Base-by-base conservation (phyloP, 2,888 invertebrate genomes). In the Listrodromus nycthemerus region DNA sequence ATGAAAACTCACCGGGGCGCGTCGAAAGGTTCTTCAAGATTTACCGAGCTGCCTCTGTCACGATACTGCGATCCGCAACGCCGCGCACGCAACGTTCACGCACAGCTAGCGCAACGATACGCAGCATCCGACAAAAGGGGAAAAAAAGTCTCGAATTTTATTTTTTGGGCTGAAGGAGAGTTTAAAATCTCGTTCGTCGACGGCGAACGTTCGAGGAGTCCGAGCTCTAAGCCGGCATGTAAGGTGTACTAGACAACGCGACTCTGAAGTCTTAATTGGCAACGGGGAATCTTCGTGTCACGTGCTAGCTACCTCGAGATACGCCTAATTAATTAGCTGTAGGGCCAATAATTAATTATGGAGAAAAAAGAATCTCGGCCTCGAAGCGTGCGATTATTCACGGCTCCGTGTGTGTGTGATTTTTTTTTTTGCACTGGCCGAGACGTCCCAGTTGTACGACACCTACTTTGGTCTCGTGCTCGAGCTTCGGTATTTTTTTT, bases 251-350 rank as follows among this genome's bases (percentile, higher is more conserved):
- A 80, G 75, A 71, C 70, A 70, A 37, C 75, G 63, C 19, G 88
- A 89, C 87, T 84, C 90, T 89, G 89, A 90, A 84, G 86, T 91
- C 92, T 92, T 91, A 92, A 92, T 92, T 92, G 92, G 90, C 89
- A 82, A 71, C 74, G 85, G 67, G 58, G 48, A 74, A 37, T 63
- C 61, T 69, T 77, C 65, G 58, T 74, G 80, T 74, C 77, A 81
- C 78, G 37, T 21, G 45, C 63, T 21, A n/a, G 88, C 85, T 85
- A 89, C 75, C 79, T 83, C 81, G 75, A 73, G 80, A 79, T 89
- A 90, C 91, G 92, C 91, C 91, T 92, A 92, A 92, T 92, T 92
- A 92, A 92, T 92, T 91, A 91, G 89, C 86, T 86, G 86, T 65
- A 86, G 87, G 89, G 88, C 89, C 89, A 90, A 90, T 91, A 89